Conservation (phyloP, 2,888 invertebrate genomes). For the Meta bourneti region DNA sequence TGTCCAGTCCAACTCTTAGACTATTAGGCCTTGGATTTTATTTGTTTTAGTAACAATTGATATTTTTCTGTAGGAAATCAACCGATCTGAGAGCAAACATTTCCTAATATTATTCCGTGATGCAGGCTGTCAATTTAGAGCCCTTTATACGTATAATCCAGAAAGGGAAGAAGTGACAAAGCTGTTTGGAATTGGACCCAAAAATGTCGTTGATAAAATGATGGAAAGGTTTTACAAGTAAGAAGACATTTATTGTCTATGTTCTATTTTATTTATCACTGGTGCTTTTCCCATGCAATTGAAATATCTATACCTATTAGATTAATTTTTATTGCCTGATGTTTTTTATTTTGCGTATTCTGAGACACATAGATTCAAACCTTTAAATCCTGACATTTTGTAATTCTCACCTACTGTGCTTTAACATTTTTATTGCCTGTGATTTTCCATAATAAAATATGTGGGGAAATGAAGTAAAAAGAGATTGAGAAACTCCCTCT, state of each 20-base stretch:
- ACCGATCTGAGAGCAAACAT: slow-evolving; percentile 97
- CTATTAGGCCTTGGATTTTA: not conserved
- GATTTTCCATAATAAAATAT: too few species aligned
- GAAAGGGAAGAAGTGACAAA: slow-evolving; percentile 94
- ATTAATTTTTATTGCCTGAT: not conserved
- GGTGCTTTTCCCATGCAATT: not conserved
- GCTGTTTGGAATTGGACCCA: slow-evolving; percentile 96
- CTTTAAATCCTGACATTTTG: too few species aligned
- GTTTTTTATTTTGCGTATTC: not conserved
- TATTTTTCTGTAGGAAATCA: slow-evolving; percentile 85
- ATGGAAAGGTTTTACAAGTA: slow-evolving; percentile 99
- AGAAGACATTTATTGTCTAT: slow-evolving; percentile 82
- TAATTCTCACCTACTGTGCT: too few species aligned
- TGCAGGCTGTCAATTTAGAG: slow-evolving; percentile 98
- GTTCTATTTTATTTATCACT: not conserved
- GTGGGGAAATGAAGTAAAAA: too few species aligned
- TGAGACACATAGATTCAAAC: not conserved
- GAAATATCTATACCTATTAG: not conserved
- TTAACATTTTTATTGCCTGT: too few species aligned
- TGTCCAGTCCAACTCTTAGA: too few species aligned
- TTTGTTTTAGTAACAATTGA: not conserved
- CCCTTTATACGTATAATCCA: slow-evolving; percentile 97
- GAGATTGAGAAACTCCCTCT: too few species aligned
- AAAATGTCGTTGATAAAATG: slow-evolving; percentile 95
- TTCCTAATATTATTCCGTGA: slow-evolving; percentile 98